These are phyloP conservation scores for Isoperla grammatica DNA, from an alignment of 2,888 invertebrate species.

Conservation along the genomic window DNA sequence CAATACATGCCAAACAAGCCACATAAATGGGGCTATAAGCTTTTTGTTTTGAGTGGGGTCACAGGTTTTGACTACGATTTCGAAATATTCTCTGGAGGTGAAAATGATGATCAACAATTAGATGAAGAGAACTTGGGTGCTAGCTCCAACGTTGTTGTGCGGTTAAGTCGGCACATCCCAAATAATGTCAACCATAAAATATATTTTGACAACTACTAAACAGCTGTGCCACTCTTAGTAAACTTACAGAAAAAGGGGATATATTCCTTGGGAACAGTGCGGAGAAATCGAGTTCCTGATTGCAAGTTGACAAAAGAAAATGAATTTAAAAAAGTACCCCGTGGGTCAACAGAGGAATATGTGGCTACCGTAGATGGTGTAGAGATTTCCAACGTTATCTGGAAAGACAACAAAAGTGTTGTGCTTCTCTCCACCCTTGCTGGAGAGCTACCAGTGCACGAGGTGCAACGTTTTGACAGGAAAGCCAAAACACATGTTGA, in stretches of 20 bases:
- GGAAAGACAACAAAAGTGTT: conserved; percentile 31
- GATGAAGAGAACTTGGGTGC: conserved; percentile 37
- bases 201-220: conserved; percentile 39
- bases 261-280: conserved; percentile 36
- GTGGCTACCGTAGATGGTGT: conserved; percentile 31
- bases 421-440: conserved; percentile 33
- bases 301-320: conserved; percentile 38
- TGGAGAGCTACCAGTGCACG: conserved; percentile 21
- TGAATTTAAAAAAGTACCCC: conserved; percentile 34
- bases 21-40: conserved; percentile 40
- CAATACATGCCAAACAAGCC: conserved; percentile 42
- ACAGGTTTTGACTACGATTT: too few species aligned
- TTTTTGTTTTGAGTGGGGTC: conserved; percentile 31
- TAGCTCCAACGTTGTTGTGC: conserved; percentile 37
- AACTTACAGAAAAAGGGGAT: conserved; percentile 32
- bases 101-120: too few species aligned
- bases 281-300: conserved; percentile 37
- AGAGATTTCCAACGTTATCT: conserved; percentile 33
- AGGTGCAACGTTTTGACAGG: conserved; percentile 28
- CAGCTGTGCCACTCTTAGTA: conserved; percentile 31
- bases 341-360: conserved; percentile 34
- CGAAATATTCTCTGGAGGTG: too few species aligned
- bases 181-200: conserved; percentile 36
- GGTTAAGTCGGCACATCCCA: conserved; percentile 37
- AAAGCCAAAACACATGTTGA: conserved; percentile 23